phyloP scores from a whole-genome alignment of 1,140 invertebrate species.

The Drosophila repleta region DNA sequence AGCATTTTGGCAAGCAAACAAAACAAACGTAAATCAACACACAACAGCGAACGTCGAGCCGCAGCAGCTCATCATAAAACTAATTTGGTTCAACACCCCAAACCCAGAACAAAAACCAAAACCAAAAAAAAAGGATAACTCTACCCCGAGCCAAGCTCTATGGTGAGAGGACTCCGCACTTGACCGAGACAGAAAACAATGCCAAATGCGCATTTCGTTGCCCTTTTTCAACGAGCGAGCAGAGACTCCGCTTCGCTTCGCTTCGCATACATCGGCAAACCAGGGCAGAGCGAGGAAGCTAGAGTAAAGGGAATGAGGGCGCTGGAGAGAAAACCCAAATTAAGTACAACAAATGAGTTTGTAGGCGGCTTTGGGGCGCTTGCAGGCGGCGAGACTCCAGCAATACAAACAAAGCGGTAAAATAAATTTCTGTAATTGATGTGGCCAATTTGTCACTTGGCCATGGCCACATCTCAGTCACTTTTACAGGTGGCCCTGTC shows the following conservation, averaged over 20 bases:
- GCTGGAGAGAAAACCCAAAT: slow-evolving; percentile 54
- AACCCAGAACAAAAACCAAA: background rate
- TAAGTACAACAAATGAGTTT: slow-evolving; percentile 80
- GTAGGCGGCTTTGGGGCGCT: slow-evolving; percentile 39
- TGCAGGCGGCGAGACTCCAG: slow-evolving; percentile 36
- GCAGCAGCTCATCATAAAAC: slow-evolving; percentile 78
- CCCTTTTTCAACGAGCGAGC: slow-evolving; percentile 54
- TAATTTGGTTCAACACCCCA: slow-evolving; percentile 68
- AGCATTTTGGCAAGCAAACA: slow-evolving; percentile 70
- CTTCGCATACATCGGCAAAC: slow-evolving; percentile 4
- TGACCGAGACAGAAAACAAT: slow-evolving; percentile 49
- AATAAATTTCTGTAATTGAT: slow-evolving; percentile 82
- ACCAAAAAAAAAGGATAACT: background rate
- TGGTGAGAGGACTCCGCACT: slow-evolving; percentile 26
- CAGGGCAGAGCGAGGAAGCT: slow-evolving; percentile 5
- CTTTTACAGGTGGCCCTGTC: slow-evolving; percentile 70
- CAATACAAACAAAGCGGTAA: slow-evolving; percentile 66
- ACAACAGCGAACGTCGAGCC: slow-evolving; percentile 50
- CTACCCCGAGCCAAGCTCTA: background rate
- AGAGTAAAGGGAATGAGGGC: background rate
- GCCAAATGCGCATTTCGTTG: slow-evolving; percentile 63
- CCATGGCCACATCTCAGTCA: slow-evolving; percentile 67
- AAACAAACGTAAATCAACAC: slow-evolving; percentile 80
- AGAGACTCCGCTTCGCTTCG: slow-evolving; percentile 33
- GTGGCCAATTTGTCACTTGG: slow-evolving; percentile 80